Evolutionary conservation across 2,113 vertebrate genomes (phyloP).

Genomic region (Glaucomys volans): DNA sequence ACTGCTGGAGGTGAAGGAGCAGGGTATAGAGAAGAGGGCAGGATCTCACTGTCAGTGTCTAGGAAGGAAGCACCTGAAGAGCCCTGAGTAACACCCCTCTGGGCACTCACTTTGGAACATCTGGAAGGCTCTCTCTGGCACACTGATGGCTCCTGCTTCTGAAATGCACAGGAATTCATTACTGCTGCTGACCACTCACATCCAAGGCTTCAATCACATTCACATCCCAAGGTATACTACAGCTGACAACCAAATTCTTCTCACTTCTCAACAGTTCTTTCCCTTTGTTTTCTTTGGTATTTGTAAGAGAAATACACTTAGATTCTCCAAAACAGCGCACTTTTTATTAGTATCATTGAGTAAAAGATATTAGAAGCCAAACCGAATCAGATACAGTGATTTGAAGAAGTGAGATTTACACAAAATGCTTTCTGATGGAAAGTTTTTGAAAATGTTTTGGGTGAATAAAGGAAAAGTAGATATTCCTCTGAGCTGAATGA

Average conservation of each 20-base stretch:
- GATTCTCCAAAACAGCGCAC: background rate
- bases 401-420: background rate
- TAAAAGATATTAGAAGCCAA: background rate
- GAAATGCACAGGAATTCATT: background rate
- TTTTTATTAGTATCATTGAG: background rate
- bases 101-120: background rate
- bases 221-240: background rate
- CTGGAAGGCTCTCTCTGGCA: background rate
- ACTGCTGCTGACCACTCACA: fast-evolving
- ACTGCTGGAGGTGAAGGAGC: background rate
- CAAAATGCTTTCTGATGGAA: background rate
- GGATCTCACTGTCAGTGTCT: background rate
- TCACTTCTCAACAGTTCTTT: background rate
- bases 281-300: background rate
- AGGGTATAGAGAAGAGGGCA: too few relatives aligned
- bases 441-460: background rate
- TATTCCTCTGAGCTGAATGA: too few relatives aligned
- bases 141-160: background rate
- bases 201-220: background rate
- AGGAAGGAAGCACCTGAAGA: background rate
- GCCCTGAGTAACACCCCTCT: too few relatives aligned
- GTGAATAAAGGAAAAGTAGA: background rate
- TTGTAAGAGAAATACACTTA: background rate
- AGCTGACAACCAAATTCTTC: background rate
- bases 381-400: background rate